Conservation (phyloP, 2,797 vertebrate genomes). For the Periparus ater region DNA sequence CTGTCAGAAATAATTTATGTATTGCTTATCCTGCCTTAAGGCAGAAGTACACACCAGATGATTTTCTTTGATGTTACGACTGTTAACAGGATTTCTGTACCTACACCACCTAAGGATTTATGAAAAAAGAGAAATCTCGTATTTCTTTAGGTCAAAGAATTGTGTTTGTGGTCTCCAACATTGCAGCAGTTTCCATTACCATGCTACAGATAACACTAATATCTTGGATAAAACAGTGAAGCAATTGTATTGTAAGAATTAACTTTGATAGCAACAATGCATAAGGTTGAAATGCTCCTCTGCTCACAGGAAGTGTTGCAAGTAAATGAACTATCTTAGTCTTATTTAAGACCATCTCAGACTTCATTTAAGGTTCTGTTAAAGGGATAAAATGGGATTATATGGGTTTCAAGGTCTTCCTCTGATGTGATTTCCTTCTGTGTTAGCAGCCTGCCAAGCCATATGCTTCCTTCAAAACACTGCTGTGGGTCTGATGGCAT, state of each 20-base stretch:
- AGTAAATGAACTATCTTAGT: neutral
- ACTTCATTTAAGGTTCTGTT: neutral
- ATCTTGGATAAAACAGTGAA: neutral
- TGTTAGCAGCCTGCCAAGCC: neutral
- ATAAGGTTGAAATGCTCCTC: neutral
- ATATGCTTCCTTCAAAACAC: neutral
- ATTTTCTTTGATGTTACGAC: neutral
- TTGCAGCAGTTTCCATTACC: neutral
- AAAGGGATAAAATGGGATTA: neutral
- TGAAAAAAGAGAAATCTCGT: neutral
- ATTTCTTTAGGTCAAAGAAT: neutral
- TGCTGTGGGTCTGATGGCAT: neutral
- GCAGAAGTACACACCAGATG: neutral
- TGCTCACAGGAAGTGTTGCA: neutral
- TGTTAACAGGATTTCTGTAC: neutral
- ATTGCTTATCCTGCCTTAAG: neutral
- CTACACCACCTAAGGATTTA: neutral
- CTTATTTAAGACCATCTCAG: neutral
- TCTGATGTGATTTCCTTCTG: neutral
- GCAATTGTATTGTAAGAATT: neutral
- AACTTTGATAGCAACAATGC: neutral
- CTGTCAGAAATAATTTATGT: neutral
- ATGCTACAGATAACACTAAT: neutral
- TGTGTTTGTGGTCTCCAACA: neutral
- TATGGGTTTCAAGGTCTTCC: neutral